A percentile compares a stretch with the other conserved stretches of the same genome.
Evolutionary conservation across 92 coral and sea anemone species (phyloP).

Genomic region (Chrysogorgia sp.): DNA sequence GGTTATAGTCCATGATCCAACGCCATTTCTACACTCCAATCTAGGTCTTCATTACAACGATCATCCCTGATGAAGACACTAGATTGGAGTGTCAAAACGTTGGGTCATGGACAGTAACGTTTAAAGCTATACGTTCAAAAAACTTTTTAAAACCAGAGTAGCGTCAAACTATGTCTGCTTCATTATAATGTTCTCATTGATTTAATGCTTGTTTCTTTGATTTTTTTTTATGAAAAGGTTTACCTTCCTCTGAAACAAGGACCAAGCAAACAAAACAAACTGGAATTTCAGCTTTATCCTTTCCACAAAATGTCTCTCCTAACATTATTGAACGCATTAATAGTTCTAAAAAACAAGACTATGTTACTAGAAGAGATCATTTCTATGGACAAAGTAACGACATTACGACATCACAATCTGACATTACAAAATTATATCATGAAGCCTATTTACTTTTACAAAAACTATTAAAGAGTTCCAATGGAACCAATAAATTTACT

Average conservation of each 20-base stretch:
- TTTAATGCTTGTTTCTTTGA: not conserved
- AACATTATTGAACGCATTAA: not conserved
- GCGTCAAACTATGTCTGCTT: not conserved
- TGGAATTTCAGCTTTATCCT: not conserved
- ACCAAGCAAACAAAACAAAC: not conserved
- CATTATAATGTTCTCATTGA: not conserved
- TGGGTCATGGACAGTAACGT: no score
- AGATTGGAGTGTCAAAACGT: no score
- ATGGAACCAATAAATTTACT: not conserved
- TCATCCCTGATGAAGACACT: no score
- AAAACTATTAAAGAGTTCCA: slow-evolving; percentile 3
- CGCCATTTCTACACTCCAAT: no score
- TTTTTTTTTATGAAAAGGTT: not conserved
- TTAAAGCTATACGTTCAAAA: no score
- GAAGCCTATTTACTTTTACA: slow-evolving; percentile 24
- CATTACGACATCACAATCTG: not conserved
- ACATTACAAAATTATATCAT: slow-evolving; percentile 7
- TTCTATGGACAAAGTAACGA: not conserved
- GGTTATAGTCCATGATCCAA: no score
- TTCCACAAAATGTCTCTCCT: not conserved
- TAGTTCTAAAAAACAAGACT: not conserved
- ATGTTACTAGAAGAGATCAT: not conserved
- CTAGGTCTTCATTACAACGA: no score
- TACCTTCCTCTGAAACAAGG: not conserved
- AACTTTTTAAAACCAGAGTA: not conserved